phyloP scores from a whole-genome alignment of 2,113 vertebrate species.

The Sitta europaea region DNA sequence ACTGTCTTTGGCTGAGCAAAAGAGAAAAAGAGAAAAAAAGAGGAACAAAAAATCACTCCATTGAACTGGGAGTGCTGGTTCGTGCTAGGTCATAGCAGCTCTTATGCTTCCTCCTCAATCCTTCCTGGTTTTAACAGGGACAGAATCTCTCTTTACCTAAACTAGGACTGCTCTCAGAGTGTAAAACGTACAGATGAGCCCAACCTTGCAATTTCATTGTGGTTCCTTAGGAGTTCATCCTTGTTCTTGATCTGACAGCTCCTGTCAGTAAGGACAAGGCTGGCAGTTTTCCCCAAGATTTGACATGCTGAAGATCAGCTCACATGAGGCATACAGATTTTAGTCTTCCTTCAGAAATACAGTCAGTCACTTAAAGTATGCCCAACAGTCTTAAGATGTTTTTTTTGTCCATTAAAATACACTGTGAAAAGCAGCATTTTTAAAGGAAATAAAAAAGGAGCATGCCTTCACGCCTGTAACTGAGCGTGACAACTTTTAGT shows the following conservation, averaged over 20 bases:
- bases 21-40: no score
- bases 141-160: neutral
- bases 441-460: neutral
- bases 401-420: neutral
- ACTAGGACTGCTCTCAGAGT: neutral
- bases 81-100: neutral
- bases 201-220: neutral
- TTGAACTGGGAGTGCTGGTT: neutral
- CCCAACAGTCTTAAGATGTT: accelerated
- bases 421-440: neutral
- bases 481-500: neutral
- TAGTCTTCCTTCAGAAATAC: neutral
- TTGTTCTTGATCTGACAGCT: neutral
- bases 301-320: neutral
- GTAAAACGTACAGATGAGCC: neutral
- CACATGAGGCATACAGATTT: neutral
- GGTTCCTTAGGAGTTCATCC: neutral
- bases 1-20: neutral
- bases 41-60: no score
- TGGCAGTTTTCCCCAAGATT: neutral
- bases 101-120: accelerated
- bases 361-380: neutral
- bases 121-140: neutral
- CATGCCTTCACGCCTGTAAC: neutral
- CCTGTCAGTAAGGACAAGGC: neutral